Evolutionary conservation across 2,113 vertebrate species (phyloP).

Genomic region (Silurus asotus): DNA sequence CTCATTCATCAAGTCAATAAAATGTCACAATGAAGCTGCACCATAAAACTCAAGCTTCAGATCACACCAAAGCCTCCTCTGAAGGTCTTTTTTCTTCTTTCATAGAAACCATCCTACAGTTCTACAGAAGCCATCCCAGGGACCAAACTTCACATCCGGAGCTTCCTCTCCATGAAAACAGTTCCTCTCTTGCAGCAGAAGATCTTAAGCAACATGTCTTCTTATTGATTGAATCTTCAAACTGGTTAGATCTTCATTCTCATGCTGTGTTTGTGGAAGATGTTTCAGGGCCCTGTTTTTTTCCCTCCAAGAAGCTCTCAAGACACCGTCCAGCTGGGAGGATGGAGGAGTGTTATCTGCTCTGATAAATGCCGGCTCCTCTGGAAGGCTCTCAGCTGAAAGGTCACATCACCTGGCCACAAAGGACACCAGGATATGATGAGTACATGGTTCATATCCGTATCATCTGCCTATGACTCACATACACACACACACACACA

Average conservation of each 20-base stretch:
- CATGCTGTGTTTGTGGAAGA: slow-evolving; percentile 19
- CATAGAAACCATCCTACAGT: neutral
- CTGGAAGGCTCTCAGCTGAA: slow-evolving; percentile 43
- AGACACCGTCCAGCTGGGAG: slow-evolving; percentile 38
- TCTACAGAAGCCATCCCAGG: neutral
- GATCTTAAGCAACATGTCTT: neutral
- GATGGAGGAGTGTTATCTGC: slow-evolving; percentile 43
- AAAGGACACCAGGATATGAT: slow-evolving; percentile 27
- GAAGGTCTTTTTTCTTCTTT: neutral
- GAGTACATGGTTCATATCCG: slow-evolving; percentile 41
- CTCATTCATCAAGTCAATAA: neutral
- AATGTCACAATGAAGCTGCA: too few relatives aligned
- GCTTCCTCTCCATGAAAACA: neutral
- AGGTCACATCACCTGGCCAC: slow-evolving; percentile 40
- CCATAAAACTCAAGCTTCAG: neutral
- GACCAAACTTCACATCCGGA: neutral
- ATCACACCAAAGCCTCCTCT: neutral
- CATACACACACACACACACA: slow-evolving; percentile 20
- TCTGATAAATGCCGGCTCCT: slow-evolving; percentile 48
- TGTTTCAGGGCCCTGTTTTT: neutral
- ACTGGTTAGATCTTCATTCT: neutral
- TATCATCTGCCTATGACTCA: slow-evolving; percentile 36
- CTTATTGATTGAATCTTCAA: neutral
- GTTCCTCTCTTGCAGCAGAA: neutral
- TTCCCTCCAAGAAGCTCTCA: slow-evolving; percentile 7